These are phyloP conservation scores for Adela reaumurella DNA, from an alignment of 2,888 invertebrate species.

Conservation along the genomic window DNA sequence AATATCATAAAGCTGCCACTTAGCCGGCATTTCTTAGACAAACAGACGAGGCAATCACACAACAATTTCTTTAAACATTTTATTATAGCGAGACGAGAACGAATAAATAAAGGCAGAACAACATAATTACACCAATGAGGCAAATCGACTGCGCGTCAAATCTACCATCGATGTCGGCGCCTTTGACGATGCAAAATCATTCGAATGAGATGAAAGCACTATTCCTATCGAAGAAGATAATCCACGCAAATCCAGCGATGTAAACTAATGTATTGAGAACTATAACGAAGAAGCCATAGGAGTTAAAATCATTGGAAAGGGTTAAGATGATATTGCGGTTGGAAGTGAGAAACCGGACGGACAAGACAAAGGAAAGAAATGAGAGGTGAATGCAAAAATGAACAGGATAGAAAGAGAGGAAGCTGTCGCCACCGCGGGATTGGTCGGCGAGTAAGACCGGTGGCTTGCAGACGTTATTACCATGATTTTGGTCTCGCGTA, in stretches of 20 bases:
- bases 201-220: constrained; percentile 8
- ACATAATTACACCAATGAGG: constrained; percentile 27
- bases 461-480: constrained; percentile 38
- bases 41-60: not conserved
- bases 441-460: constrained; percentile 36
- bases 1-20: no score
- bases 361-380: constrained; percentile 22
- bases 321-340: not conserved
- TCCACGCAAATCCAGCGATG: no score
- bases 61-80: constrained; percentile 5
- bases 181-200: constrained; percentile 18
- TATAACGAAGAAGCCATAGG: not conserved
- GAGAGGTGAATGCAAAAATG: constrained; percentile 18
- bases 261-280: no score
- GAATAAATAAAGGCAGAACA: constrained; percentile 25
- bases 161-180: constrained; percentile 18
- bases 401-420: constrained; percentile 26
- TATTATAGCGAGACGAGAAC: constrained; percentile 14
- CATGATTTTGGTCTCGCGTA: constrained; percentile 30
- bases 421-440: constrained; percentile 25
- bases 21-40: no score
- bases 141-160: constrained; percentile 19
- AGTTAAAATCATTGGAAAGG: not conserved
- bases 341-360: constrained; percentile 16
- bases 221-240: no score